These are phyloP conservation scores for Acrobasis repandana DNA, from an alignment of 2,888 invertebrate genomes.

Conservation along the genomic window DNA sequence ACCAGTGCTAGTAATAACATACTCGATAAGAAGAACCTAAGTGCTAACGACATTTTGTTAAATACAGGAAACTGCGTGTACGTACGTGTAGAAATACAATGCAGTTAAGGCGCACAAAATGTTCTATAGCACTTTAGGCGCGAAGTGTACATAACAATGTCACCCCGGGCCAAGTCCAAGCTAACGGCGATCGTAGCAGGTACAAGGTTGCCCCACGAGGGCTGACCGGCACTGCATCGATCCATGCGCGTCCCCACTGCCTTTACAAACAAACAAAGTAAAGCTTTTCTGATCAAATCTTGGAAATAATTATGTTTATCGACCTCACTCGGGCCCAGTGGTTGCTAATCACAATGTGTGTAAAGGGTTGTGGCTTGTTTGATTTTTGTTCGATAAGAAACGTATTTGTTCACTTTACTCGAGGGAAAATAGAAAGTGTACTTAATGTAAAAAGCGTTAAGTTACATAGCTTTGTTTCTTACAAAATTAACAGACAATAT, in stretches of 20 bases:
- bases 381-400: neutral
- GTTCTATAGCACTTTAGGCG: conserved; percentile 1
- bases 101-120: neutral
- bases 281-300: conserved; percentile 23
- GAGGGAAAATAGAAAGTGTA: neutral
- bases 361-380: neutral
- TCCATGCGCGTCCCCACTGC: conserved; percentile 50
- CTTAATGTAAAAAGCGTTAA: neutral
- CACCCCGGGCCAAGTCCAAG: conserved; percentile 18
- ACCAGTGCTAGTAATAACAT: too few species aligned
- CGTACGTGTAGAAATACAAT: too few species aligned
- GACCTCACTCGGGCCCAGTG: neutral
- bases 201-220: conserved; percentile 56
- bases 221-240: conserved; percentile 58
- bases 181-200: conserved; percentile 29
- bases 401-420: neutral
- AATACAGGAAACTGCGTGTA: too few species aligned
- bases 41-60: too few species aligned
- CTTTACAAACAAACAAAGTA: conserved; percentile 33
- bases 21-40: too few species aligned
- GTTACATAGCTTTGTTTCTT: too few species aligned
- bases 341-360: conserved; percentile 3
- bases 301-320: conserved; percentile 15
- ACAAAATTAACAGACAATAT: too few species aligned
- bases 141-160: conserved; percentile 14